Base-by-base conservation (phyloP, 2,888 invertebrate genomes). In the Drosophila eohydei region DNA sequence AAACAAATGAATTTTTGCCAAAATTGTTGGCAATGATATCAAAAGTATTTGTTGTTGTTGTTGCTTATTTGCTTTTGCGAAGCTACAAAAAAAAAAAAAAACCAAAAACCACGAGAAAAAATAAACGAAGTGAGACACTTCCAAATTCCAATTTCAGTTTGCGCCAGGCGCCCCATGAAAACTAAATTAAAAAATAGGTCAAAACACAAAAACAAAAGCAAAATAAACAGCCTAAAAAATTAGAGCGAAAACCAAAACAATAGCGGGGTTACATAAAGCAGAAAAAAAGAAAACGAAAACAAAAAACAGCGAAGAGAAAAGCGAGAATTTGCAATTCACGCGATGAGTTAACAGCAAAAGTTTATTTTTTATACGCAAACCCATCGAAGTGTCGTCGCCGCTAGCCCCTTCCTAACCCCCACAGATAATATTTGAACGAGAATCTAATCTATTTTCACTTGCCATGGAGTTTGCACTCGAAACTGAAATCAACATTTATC, bases 261-360 rank as follows among this genome's bases (percentile, higher is more conserved):
- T 38, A n/a, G 36, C 14, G 36, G n/a, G 36, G 21, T 8, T 36
- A 55, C 28, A 36, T 41, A 62, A 62, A 21, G 11, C 30, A 48
- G 38, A 69, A 63, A 21, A 57, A 9, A 40, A 38, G 12, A 57
- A 55, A 30, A 21, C 21, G 21, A 21, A 21, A 21, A 21, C 21
- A 59, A 44, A 16, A 67, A 26, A 8, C 32, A 21, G 21, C 43
- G 51, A 51, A 52, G 44, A 50, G 21, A 51, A 70, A 62, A 16
- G 28, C 12, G 71, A 73, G 83, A 78, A 78, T 69, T 67, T 65
- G 67, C 88, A 83, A 85, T 75, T 85, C 85, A 85, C 80, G 83
- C 86, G 69, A 83, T 85, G 85, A 88, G 80, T 88, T 83, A 78
- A 79, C 83, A 85, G 67, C 67, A 73, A 88, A 83, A 83, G 64